Evolutionary conservation across 2,888 invertebrate species (phyloP).

Genomic region (Tinea trinotella): DNA sequence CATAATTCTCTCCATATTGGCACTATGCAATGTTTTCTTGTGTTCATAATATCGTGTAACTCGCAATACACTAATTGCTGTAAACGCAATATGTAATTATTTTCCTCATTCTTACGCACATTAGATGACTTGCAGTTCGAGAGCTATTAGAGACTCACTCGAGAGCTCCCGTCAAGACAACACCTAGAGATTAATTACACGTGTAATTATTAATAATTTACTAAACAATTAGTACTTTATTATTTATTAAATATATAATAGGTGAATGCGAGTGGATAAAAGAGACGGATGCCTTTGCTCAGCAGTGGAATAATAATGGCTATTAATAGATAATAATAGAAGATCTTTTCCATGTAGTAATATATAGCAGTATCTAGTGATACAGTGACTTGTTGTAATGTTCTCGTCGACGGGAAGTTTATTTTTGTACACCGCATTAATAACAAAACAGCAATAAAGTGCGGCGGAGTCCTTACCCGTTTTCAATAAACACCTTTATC

Average conservation of each 20-base stretch:
- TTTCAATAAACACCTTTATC: conserved; percentile 74
- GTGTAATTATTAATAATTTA: conserved; percentile 14
- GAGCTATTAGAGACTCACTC: conserved; percentile 20
- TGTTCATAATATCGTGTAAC: too few species aligned
- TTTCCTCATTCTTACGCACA: conserved; percentile 17
- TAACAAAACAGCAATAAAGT: conserved; percentile 70
- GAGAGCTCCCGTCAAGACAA: conserved; percentile 2
- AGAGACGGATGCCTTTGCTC: too few species aligned
- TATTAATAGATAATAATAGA: too few species aligned
- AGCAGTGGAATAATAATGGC: too few species aligned
- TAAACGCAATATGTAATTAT: conserved; percentile 9
- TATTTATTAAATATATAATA: too few species aligned
- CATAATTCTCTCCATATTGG: too few species aligned
- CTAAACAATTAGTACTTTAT: neutral
- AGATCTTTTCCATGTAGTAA: too few species aligned
- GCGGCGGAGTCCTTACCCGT: conserved; percentile 61
- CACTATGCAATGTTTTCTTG: too few species aligned
- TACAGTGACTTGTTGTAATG: neutral
- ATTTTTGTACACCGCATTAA: conserved; percentile 34
- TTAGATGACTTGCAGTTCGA: conserved; percentile 22
- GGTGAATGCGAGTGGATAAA: too few species aligned
- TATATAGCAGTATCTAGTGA: too few species aligned
- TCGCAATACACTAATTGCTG: neutral
- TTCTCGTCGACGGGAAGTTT: neutral
- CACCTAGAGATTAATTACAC: conserved; percentile 19